Conservation (phyloP, 2,797 vertebrate species). For the Apogon hyalosoma region DNA sequence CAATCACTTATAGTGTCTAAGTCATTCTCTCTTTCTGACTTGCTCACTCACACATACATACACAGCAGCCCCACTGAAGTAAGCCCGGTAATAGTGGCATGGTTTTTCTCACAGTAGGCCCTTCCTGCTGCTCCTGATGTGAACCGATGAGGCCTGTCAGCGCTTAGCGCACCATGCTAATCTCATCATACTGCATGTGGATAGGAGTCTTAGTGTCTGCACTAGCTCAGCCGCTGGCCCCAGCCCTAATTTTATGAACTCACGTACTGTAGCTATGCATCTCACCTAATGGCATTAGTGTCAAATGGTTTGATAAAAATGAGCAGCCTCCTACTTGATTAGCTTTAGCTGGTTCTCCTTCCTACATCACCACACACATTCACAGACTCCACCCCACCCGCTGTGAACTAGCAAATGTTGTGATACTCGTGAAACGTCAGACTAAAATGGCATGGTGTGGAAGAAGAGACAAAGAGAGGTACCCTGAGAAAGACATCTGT, state of each 20-base stretch:
- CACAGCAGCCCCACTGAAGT: neutral
- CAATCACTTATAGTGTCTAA: slow-evolving; percentile 20
- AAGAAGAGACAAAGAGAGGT: slow-evolving; percentile 36
- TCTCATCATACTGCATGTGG: slow-evolving; percentile 71
- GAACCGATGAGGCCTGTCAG: slow-evolving; percentile 82
- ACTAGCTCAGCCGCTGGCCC: slow-evolving; percentile 64
- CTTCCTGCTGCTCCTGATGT: slow-evolving; percentile 67
- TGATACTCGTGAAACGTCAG: slow-evolving; percentile 57
- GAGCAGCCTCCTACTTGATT: slow-evolving; percentile 72
- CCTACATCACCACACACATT: neutral
- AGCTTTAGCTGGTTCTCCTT: slow-evolving; percentile 57
- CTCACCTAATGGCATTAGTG: slow-evolving; percentile 82
- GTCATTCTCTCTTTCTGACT: neutral
- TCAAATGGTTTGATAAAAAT: slow-evolving; percentile 81
- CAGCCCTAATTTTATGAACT: slow-evolving; percentile 79
- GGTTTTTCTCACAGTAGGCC: slow-evolving; percentile 62
- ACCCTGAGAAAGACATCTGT: slow-evolving; percentile 36
- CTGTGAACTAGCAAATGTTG: slow-evolving; percentile 64
- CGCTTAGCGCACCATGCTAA: slow-evolving; percentile 71
- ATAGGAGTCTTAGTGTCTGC: slow-evolving; percentile 65
- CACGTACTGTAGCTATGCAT: slow-evolving; percentile 75
- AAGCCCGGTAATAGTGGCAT: slow-evolving; percentile 42
- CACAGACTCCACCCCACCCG: slow-evolving; percentile 39
- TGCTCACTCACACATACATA: neutral
- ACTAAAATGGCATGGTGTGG: slow-evolving; percentile 27